These are phyloP conservation scores for Drosophila nigritarsus DNA, from an alignment of 2,888 invertebrate genomes.

Conservation along the genomic window DNA sequence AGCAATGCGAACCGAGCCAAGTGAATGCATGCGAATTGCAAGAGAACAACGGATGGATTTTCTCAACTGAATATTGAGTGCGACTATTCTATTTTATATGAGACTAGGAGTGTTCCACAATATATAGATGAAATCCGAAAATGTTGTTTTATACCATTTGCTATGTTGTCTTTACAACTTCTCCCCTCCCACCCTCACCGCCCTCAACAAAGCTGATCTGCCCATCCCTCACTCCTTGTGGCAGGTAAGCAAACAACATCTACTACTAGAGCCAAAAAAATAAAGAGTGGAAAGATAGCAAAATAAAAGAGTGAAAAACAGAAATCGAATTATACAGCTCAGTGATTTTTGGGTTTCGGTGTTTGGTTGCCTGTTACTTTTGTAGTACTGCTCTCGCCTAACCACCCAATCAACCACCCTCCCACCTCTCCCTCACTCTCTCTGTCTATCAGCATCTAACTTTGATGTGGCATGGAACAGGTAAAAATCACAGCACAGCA, in stretches of 20 bases:
- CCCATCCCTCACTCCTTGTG: constrained; percentile 15
- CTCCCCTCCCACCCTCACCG: not conserved
- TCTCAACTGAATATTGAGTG: constrained; percentile 80
- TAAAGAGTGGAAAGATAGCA: constrained; percentile 14
- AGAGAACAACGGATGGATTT: constrained; percentile 72
- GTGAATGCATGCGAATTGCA: constrained; percentile 72
- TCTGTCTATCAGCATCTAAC: not conserved
- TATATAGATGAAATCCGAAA: constrained; percentile 56
- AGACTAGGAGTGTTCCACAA: constrained; percentile 46
- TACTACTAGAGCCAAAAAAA: constrained; percentile 12
- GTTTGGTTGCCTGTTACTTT: constrained; percentile 74
- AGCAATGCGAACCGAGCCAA: constrained; percentile 43
- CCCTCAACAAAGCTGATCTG: not conserved
- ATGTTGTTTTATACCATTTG: constrained; percentile 69
- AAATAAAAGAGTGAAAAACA: constrained; percentile 79
- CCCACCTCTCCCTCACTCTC: not conserved
- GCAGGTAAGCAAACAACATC: constrained; percentile 69
- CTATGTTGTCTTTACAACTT: constrained; percentile 13
- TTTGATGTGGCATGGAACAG: constrained; percentile 74
- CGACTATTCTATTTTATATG: constrained; percentile 55
- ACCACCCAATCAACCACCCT: not conserved
- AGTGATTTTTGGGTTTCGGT: constrained; percentile 82
- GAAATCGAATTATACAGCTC: constrained; percentile 84
- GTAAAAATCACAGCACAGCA: constrained; percentile 70
- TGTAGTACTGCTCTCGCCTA: constrained; percentile 22